Evolutionary conservation across 1,140 invertebrate genomes (phyloP).

Genomic region (Drosophila kurseongensis): DNA sequence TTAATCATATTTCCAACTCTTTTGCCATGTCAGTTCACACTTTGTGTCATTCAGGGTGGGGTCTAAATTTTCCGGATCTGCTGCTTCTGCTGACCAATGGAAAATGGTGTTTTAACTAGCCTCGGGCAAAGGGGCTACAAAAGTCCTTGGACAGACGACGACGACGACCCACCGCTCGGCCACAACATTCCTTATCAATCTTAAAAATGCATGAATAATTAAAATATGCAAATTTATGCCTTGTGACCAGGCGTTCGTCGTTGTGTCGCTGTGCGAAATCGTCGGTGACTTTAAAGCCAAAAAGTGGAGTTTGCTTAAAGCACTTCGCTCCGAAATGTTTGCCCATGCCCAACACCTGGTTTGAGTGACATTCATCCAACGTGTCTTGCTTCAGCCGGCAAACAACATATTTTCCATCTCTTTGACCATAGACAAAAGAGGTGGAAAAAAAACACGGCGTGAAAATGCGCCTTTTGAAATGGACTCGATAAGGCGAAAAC

Average conservation of each 20-base stretch:
- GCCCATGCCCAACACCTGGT: slow-evolving; percentile 47
- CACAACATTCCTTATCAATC: slow-evolving; percentile 74
- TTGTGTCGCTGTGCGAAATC: slow-evolving; percentile 15
- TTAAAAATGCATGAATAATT: slow-evolving; percentile 83
- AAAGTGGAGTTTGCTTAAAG: slow-evolving; percentile 40
- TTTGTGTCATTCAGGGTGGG: not conserved
- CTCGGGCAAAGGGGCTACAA: slow-evolving; percentile 19
- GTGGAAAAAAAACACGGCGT: slow-evolving; percentile 50
- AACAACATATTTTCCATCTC: slow-evolving; percentile 70
- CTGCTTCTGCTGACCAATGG: slow-evolving; percentile 25
- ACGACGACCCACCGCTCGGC: slow-evolving; percentile 8
- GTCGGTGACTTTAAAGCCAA: slow-evolving; percentile 48
- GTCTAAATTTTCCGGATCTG: slow-evolving; percentile 18
- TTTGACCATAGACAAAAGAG: slow-evolving; percentile 36
- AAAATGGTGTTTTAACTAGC: slow-evolving; percentile 25
- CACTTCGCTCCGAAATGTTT: slow-evolving; percentile 55
- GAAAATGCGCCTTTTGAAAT: slow-evolving; percentile 75
- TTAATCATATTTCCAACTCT: slow-evolving; percentile 26
- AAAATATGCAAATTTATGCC: slow-evolving; percentile 78
- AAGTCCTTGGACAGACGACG: slow-evolving; percentile 17
- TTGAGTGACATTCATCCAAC: slow-evolving; percentile 26
- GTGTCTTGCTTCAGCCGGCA: slow-evolving; percentile 24
- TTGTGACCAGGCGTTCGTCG: slow-evolving; percentile 59
- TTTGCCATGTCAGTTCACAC: slow-evolving; percentile 20
- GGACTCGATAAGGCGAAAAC: slow-evolving; percentile 72